Base-by-base conservation (phyloP, 1,140 invertebrate species). In the Zaprionus kolodkinae region DNA sequence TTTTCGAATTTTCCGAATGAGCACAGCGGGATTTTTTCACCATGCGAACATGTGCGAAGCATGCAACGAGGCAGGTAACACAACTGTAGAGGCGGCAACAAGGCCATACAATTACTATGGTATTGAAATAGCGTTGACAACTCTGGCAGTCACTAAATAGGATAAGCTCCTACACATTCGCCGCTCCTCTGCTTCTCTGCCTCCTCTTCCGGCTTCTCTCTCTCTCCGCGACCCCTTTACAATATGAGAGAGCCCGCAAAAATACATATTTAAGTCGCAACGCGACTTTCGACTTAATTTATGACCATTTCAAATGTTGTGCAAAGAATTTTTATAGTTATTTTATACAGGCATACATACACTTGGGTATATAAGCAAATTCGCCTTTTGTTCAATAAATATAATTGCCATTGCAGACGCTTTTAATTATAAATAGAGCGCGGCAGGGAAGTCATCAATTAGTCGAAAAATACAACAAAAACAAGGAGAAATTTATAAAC, bases 371-470 rank as follows among this genome's bases (percentile, higher is more conserved):
- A 30, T 75, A 40, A 35, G 60, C 60, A 71, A 13, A 63, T 76
- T 72, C 17, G 74, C 63, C 77, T 88, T 78, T 82, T 79, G 81
- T 79, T 74, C 67, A 84, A 88, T 77, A 86, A 82, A 79, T 79
- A 80, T 88, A 84, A 87, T 87, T 83, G 84, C 74, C 55, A 69
- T 79, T 71, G 69, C 76, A 83, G 73, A 79, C 80, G 67, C 27
- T 81, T 75, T 89, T 88, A 89, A 85, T 80, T 79, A 79, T 85
- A 85, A 81, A 81, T 79, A 81, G 66, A 79, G 76, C 72, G 57
- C 66, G 61, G 70, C 72, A 75, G 72, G 80, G 85, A 89, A 89
- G 73, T 90, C 85, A 77, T 89, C 85, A 89, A 89, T 89, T 89
- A 81, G 78, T 55, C 77, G 76, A 76, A 50, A 54, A 43, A 63